Conservation (phyloP, 2,113 vertebrate genomes). For the Salvelinus sp. region DNA sequence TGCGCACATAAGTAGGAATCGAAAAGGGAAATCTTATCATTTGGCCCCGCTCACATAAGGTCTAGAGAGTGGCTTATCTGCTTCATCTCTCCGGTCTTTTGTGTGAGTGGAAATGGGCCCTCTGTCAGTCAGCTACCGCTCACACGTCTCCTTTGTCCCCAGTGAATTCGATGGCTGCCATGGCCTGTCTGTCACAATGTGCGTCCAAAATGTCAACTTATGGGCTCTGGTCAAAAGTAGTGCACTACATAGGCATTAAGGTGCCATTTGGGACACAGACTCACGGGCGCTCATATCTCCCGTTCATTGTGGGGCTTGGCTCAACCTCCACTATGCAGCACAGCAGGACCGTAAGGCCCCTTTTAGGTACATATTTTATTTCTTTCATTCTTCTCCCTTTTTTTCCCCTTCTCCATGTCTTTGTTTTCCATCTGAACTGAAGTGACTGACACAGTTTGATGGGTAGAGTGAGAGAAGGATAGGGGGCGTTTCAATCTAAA, state of each 20-base stretch:
- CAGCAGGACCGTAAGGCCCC: slow-evolving; percentile 41
- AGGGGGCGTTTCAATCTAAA: no score
- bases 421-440: slow-evolving; percentile 38
- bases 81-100: slow-evolving; percentile 68
- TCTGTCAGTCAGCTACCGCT: slow-evolving; percentile 60
- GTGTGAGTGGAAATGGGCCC: slow-evolving; percentile 69
- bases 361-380: slow-evolving; percentile 36
- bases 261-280: no score
- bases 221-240: no score
- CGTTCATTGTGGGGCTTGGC: slow-evolving; percentile 39
- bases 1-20: slow-evolving; percentile 19
- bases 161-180: slow-evolving; percentile 44
- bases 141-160: slow-evolving; percentile 55
- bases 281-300: slow-evolving; percentile 52
- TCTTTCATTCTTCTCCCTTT: slow-evolving; percentile 42
- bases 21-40: slow-evolving; percentile 67
- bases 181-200: slow-evolving; percentile 61
- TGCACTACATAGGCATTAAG: no score
- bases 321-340: slow-evolving; percentile 22
- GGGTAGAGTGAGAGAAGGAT: slow-evolving; percentile 16
- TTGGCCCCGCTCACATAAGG: slow-evolving; percentile 60
- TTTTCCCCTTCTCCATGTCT: not conserved
- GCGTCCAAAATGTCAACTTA: no score
- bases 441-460: slow-evolving; percentile 16
- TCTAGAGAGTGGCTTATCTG: slow-evolving; percentile 67